Evolutionary conservation across 2,888 invertebrate species (phyloP), one percentile per base, ranked within the genome.

Genomic region (Flexamia atlantica): DNA sequence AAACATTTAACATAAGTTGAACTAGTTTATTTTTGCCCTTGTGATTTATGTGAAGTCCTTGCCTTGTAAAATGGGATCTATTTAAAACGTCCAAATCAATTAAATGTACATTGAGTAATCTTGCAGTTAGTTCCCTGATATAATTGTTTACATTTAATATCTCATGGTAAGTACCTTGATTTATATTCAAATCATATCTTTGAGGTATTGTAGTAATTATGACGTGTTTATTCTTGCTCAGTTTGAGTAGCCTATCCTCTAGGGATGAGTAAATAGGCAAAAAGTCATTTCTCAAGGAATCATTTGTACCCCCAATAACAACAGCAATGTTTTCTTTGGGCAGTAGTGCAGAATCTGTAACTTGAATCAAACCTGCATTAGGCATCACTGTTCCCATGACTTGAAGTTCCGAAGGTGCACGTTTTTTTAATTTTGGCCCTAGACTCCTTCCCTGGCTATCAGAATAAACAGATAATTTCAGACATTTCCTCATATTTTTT

Each of bases 41-140:
- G 4, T 60, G 60, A 60, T 60, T 60, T 14, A 60, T 23, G 14
- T 60, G 60, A 25, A 60, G 20, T 60, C 60, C 60, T 25, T 60
- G 60, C 14, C 25, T 60, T 60, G 23, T 60, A 14, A 23, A 25
- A 25, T 60, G 60, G 25, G 14, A 60, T 60, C 60, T 20, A 5
- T 60, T 60, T 60, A 60, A 17, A 23, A 60, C 7, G 17, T 60
- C 20, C 60, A 60, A 60, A 23, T 60, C 60, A 5, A 60, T 60
- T 20, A 25, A 7, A 25, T 60, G 25, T 60, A 25, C 25, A 4
- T 20, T 23, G 20, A 23, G 7, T 7, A 25, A 23, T 60, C 60
- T 20, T 23, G 4, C 2, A 20, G 5, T 25, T 25, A 60, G 60
- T 60, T 60, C 23, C 25, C 60, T 60, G 5, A 60, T 60, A 25